Conservation (phyloP, 2,113 vertebrate species). For the Eurypyga helias region DNA sequence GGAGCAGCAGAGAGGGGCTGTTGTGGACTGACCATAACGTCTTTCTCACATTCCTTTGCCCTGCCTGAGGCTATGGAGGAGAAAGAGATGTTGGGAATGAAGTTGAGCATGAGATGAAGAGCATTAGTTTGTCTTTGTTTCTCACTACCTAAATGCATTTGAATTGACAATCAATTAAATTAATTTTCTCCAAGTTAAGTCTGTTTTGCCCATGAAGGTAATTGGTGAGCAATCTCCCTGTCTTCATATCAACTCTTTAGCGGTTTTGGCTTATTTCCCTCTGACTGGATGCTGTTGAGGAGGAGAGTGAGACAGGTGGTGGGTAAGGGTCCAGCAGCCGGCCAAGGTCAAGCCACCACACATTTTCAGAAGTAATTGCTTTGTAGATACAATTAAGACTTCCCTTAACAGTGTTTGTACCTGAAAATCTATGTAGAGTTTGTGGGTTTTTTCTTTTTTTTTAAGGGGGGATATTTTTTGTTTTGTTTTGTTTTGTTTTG, state of each 20-base stretch:
- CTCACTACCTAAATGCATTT: not conserved
- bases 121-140: not conserved
- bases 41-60: not conserved
- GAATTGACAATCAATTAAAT: not conserved
- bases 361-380: not conserved
- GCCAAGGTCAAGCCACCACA: not conserved
- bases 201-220: not conserved
- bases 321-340: not conserved
- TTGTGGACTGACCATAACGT: too few species aligned
- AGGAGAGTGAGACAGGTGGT: not conserved
- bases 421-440: not conserved
- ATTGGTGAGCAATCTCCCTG: not conserved
- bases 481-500: not conserved
- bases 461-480: too few species aligned
- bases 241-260: not conserved
- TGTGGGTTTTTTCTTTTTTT: too few species aligned
- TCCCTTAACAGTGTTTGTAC: not conserved
- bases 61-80: not conserved
- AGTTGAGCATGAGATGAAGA: not conserved
- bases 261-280: not conserved
- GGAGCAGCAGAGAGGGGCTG: not conserved
- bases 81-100: not conserved
- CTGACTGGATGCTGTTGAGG: not conserved
- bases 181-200: not conserved
- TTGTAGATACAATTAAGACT: not conserved